Evolutionary conservation across 2,797 vertebrate genomes (phyloP), one percentile per base, ranked within the genome.

Genomic region (Parambassis ranga): DNA sequence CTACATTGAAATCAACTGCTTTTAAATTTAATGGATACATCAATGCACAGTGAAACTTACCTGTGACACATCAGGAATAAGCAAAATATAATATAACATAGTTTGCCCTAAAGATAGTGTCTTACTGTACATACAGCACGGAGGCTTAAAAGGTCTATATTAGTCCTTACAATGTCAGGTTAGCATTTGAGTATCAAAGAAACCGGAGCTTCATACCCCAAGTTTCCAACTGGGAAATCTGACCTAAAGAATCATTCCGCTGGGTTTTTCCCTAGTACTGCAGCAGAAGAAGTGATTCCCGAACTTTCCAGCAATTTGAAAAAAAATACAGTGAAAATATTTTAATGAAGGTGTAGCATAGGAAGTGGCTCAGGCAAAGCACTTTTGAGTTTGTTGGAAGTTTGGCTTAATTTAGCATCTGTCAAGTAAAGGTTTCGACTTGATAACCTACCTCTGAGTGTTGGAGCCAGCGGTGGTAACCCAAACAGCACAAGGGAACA

Each of bases 171-270:
- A 10, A 44, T 44, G 31, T 23, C 35, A 18, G 13, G 14, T 26
- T 13, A 20, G 3, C 26, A 28, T 61, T 31, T 46, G 57, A 64
- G 59, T 10, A 19, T 30, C 32, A 65, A 9, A 35, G 62, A 75
- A 81, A 67, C 52, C 51, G 62, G 44, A 70, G 31, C 47, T 56
- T 58, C 27, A n/a, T 50, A 27, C 30, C 57, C 32, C 10, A 55
- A 71, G 51, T 84, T 82, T 77, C 56, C 74, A 55, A 35, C 32
- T 64, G 65, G 65, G 69, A 71, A 70, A 65, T 60, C 30, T 63
- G 60, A 62, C 61, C 24, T 41, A 20, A 51, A 20, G 23, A 60
- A 69, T 70, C 20, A 20, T 50, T 55, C 26, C 43, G 59, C 58
- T 66, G 39, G 47, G 47, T 41, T 60, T 76, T 78, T 63, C 62